Conservation (phyloP, 2,797 vertebrate species). For the Onychomys torridus region DNA sequence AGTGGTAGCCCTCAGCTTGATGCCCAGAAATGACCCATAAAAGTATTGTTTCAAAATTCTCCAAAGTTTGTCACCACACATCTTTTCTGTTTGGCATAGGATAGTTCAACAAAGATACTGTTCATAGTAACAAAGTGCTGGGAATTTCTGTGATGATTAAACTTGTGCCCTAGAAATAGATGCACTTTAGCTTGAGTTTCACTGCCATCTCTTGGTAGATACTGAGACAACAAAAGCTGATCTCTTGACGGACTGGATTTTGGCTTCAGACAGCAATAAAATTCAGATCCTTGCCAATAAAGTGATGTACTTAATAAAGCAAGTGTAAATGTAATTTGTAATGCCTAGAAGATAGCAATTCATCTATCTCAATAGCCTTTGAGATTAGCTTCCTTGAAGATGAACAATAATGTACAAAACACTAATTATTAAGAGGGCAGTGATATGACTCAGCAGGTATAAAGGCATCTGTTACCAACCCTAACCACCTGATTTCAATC, state of each 20-base stretch:
- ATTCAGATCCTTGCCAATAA: neutral
- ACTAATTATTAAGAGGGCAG: neutral
- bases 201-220: slow-evolving; percentile 85
- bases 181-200: slow-evolving; percentile 46
- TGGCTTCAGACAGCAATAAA: neutral
- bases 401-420: neutral
- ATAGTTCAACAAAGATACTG: neutral
- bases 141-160: neutral
- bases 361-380: neutral
- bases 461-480: neutral
- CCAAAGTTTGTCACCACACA: neutral
- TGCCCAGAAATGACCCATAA: neutral
- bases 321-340: neutral
- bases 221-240: neutral
- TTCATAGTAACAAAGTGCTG: neutral
- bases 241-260: neutral
- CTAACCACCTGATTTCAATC: neutral
- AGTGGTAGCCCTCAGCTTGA: neutral
- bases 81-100: neutral
- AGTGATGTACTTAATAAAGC: slow-evolving; percentile 13
- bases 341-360: neutral
- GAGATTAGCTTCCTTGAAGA: neutral
- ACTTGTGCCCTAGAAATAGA: fast-evolving
- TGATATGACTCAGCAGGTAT: neutral
- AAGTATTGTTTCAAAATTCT: neutral